Conservation (phyloP, 1,140 invertebrate genomes). For the Hycleus phaleratus region DNA sequence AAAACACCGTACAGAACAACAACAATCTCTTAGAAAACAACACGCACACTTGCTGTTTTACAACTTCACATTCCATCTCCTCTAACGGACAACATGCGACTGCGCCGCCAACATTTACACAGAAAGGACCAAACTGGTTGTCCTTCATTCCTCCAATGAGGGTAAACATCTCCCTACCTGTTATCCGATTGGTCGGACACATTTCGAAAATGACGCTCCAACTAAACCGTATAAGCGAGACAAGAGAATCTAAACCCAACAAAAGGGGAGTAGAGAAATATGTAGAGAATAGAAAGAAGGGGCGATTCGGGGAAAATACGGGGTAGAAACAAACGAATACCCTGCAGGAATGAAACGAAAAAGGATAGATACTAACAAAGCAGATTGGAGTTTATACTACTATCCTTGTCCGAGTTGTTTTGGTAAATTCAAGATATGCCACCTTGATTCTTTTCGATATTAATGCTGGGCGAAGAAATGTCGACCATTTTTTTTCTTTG, state of each 20-base stretch:
- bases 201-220: conserved; percentile 28
- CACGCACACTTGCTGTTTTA: neutral
- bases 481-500: conserved; percentile 23
- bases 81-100: neutral
- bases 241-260: neutral
- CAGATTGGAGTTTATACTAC: no score
- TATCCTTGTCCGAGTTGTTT: no score
- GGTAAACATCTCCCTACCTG: conserved; percentile 22
- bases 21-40: neutral
- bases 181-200: conserved; percentile 21
- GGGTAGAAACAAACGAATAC: neutral
- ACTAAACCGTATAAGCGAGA: neutral
- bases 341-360: neutral
- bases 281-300: no score
- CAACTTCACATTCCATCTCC: neutral
- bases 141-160: conserved; percentile 33
- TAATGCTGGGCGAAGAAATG: neutral
- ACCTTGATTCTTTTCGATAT: no score
- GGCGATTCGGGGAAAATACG: neutral
- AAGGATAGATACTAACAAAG: neutral
- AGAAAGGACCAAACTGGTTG: conserved; percentile 29
- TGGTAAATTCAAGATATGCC: no score
- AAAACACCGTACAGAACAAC: no score
- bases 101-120: neutral
- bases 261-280: neutral